Conservation (phyloP, 2,888 invertebrate species). For the Rhorus exstirpatorius region DNA sequence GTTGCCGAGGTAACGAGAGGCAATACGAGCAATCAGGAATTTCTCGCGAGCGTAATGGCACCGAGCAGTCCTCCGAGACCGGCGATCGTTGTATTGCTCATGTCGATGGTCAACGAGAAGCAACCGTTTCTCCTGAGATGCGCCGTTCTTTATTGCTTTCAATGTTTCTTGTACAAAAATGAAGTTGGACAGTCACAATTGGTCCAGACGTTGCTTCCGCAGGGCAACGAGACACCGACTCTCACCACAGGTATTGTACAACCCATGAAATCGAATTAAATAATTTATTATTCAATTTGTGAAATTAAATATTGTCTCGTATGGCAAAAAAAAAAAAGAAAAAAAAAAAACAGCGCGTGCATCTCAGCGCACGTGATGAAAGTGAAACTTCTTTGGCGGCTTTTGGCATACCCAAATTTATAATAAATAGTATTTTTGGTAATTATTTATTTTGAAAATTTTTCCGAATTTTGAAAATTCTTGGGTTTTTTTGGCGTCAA, state of each 20-base stretch:
- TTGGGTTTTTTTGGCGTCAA: no score
- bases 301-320: no score
- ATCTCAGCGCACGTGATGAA: no score
- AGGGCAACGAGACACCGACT: conserved; percentile 91
- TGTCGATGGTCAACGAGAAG: conserved; percentile 99
- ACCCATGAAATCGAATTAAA: background rate
- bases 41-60: conserved; percentile 95
- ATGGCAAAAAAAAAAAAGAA: no score
- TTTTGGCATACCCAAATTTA: no score
- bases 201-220: conserved; percentile 96
- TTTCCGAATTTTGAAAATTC: no score
- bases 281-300: no score
- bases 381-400: no score
- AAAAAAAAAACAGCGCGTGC: no score
- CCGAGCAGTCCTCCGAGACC: conserved; percentile 97
- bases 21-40: conserved; percentile 96
- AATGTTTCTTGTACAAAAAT: conserved; percentile 98
- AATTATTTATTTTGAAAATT: no score
- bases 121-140: conserved; percentile 96
- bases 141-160: conserved; percentile 98
- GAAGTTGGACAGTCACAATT: conserved; percentile 95
- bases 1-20: conserved; percentile 98
- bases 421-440: no score
- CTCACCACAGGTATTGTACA: conserved; percentile 88
- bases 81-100: conserved; percentile 96